These are phyloP conservation scores for Meles meles DNA, from an alignment of 2,113 vertebrate genomes.

Conservation along the genomic window DNA sequence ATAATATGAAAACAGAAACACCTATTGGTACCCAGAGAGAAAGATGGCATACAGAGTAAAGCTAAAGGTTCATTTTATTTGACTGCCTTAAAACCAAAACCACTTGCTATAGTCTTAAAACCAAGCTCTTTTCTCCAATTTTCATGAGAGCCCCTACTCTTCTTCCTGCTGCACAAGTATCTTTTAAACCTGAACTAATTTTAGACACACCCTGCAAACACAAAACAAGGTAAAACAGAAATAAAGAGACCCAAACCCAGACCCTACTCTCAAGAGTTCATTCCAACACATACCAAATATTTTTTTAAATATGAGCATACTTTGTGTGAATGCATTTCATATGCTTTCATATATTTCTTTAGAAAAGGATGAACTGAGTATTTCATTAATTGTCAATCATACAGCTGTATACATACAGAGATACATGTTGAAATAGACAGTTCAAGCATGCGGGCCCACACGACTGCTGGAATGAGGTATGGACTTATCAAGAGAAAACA, in stretches of 20 bases:
- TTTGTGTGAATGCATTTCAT: neutral
- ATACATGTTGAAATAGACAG: neutral
- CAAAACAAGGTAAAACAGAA: conserved; percentile 17
- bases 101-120: conserved; percentile 12
- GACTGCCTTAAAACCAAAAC: neutral
- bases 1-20: neutral
- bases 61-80: neutral
- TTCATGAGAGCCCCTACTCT: neutral
- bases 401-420: neutral
- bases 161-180: neutral
- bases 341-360: neutral
- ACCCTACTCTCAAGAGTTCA: neutral
- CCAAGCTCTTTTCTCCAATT: neutral
- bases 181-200: conserved; percentile 18
- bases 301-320: neutral
- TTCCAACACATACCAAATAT: neutral
- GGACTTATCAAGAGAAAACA: neutral
- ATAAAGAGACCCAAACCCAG: neutral
- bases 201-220: neutral
- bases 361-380: conserved; percentile 6
- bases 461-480: neutral
- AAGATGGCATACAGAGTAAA: neutral
- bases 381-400: neutral
- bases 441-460: neutral
- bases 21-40: neutral